Conservation (phyloP, 1,140 invertebrate genomes). For the Archegozetes longisetosus region DNA sequence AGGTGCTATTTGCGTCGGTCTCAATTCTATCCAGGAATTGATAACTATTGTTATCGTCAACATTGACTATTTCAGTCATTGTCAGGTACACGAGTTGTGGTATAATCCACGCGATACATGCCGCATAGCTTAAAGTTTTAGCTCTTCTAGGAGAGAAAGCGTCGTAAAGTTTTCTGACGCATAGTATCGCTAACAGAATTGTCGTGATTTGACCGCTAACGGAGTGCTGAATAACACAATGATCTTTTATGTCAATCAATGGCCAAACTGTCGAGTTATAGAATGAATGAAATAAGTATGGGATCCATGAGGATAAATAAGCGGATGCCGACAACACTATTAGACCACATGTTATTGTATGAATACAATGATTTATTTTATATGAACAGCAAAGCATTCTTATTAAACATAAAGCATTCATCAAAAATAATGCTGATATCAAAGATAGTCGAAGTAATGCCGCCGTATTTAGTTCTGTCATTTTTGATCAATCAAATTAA, state of each 20-base stretch:
- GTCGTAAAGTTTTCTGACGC: conserved; percentile 17
- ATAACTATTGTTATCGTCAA: not conserved
- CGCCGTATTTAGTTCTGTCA: not conserved
- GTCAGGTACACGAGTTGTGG: conserved; percentile 17
- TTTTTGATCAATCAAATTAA: not conserved
- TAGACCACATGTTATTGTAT: not conserved
- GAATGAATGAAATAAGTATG: conserved; percentile 19
- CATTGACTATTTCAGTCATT: conserved; percentile 1
- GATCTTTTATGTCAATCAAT: conserved; percentile 14
- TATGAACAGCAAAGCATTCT: not conserved
- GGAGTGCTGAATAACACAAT: conserved; percentile 21
- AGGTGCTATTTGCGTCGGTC: not conserved
- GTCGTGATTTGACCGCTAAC: conserved; percentile 15
- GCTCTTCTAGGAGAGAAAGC: conserved; percentile 7
- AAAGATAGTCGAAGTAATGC: not conserved
- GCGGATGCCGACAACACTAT: not conserved
- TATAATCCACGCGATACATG: conserved; percentile 16
- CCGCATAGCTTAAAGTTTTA: not conserved
- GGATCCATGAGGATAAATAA: conserved; percentile 18
- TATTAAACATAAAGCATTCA: not conserved
- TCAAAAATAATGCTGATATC: not conserved
- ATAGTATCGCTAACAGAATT: conserved; percentile 17
- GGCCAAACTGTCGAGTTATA: conserved; percentile 19
- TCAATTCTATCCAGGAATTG: conserved; percentile 8
- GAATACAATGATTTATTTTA: not conserved